Conservation (phyloP, 2,113 vertebrate genomes). For the Tyto alba region DNA sequence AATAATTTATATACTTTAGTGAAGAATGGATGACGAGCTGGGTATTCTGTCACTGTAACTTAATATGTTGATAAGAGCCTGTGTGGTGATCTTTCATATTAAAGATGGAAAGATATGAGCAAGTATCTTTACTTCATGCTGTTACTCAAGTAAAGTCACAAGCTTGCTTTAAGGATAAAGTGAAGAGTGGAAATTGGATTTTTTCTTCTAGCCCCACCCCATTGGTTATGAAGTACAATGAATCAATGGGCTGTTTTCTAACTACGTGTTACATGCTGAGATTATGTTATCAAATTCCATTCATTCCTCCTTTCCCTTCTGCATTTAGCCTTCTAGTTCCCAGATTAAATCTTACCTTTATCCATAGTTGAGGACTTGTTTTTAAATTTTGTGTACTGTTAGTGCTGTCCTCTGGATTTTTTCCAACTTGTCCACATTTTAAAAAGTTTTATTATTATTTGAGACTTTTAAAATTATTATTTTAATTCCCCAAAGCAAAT, state of each 20-base stretch:
- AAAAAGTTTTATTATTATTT: neutral
- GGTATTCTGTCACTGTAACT: neutral
- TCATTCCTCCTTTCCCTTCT: neutral
- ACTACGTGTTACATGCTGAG: neutral
- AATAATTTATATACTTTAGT: neutral
- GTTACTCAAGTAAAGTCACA: neutral
- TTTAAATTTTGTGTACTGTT: neutral
- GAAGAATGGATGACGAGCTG: neutral
- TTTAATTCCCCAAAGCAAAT: neutral
- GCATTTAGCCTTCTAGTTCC: neutral
- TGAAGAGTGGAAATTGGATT: neutral
- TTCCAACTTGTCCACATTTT: neutral
- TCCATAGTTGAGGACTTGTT: neutral
- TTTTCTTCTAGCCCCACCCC: neutral
- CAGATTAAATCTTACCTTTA: neutral
- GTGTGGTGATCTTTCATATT: neutral
- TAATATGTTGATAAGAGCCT: neutral
- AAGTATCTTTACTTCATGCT: neutral
- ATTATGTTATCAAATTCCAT: neutral
- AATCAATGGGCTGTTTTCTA: neutral
- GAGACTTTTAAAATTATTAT: neutral
- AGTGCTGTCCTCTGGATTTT: neutral
- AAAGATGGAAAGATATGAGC: neutral
- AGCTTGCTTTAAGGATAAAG: neutral
- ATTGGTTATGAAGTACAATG: neutral